A percentile compares a stretch with the other conserved stretches of the same genome.
Evolutionary conservation across 2,888 invertebrate genomes (phyloP).

Genomic region (Caenorhabditis angaria): DNA sequence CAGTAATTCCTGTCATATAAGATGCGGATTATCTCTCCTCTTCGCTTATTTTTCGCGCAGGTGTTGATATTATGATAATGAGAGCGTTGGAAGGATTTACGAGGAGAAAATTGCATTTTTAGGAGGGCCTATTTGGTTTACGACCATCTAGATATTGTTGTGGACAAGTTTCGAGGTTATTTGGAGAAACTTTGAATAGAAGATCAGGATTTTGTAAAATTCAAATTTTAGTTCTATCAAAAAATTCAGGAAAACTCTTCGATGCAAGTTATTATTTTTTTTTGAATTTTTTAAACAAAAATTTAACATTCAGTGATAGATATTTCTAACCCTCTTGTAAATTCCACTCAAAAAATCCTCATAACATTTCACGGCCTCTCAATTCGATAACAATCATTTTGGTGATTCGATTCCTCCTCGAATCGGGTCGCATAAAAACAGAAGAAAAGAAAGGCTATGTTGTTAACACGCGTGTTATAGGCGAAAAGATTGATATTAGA

Average conservation of each 20-base stretch:
- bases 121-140: too few relatives aligned
- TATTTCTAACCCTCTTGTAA: too few relatives aligned
- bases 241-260: too few relatives aligned
- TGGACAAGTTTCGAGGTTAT: neutral
- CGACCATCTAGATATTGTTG: neutral
- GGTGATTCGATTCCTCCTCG: neutral
- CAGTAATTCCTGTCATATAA: neutral
- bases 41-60: neutral
- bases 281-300: too few relatives aligned
- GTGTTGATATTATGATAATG: conserved; percentile 4
- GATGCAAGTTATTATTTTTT: too few relatives aligned
- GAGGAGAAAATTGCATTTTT: neutral
- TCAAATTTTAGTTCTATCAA: too few relatives aligned
- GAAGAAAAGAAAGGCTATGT: conserved; percentile 5
- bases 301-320: too few relatives aligned
- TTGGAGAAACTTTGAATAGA: too few relatives aligned
- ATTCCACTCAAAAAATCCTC: too few relatives aligned
- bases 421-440: neutral
- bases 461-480: conserved; percentile 46
- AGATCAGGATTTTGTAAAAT: too few relatives aligned
- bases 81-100: neutral
- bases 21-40: neutral
- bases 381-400: neutral
- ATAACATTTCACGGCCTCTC: neutral
- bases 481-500: conserved; percentile 10